These are phyloP conservation scores for Glaucopsyche alexis DNA, from an alignment of 2,888 invertebrate genomes.

Conservation along the genomic window DNA sequence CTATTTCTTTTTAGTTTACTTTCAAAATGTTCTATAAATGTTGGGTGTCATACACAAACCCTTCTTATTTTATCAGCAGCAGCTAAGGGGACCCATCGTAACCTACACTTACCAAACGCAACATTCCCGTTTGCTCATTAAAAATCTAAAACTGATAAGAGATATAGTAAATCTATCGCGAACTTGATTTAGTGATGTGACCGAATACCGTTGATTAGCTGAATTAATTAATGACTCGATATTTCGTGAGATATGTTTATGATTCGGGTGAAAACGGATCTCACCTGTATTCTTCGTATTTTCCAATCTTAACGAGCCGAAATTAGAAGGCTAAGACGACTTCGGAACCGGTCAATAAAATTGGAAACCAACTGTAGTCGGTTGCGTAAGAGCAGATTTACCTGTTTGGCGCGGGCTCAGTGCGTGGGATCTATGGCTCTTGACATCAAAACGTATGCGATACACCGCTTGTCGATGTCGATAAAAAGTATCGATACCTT, in stretches of 20 bases:
- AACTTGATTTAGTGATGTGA: constrained; percentile 32
- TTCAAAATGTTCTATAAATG: too few relatives aligned
- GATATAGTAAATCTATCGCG: constrained; percentile 16
- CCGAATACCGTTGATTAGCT: constrained; percentile 38
- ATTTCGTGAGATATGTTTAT: constrained; percentile 43
- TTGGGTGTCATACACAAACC: too few relatives aligned
- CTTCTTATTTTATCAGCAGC: background rate
- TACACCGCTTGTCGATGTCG: constrained; percentile 28
- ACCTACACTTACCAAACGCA: background rate
- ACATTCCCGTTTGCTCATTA: background rate
- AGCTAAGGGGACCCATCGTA: background rate
- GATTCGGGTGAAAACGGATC: constrained; percentile 45
- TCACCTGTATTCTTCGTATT: constrained; percentile 61
- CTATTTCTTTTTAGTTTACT: too few relatives aligned
- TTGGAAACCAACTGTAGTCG: constrained; percentile 78
- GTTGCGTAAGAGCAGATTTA: constrained; percentile 74
- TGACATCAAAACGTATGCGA: constrained; percentile 39
- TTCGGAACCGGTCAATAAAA: constrained; percentile 79
- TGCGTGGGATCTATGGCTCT: constrained; percentile 70
- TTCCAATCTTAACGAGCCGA: constrained; percentile 79
- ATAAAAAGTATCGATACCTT: constrained; percentile 20
- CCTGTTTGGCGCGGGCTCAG: constrained; percentile 64
- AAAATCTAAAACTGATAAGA: constrained; percentile 24
- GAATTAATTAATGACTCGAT: constrained; percentile 43
- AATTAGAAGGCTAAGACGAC: constrained; percentile 78